These are phyloP conservation scores for Procambarus clarkii DNA, from an alignment of 1,140 invertebrate species.

Conservation along the genomic window DNA sequence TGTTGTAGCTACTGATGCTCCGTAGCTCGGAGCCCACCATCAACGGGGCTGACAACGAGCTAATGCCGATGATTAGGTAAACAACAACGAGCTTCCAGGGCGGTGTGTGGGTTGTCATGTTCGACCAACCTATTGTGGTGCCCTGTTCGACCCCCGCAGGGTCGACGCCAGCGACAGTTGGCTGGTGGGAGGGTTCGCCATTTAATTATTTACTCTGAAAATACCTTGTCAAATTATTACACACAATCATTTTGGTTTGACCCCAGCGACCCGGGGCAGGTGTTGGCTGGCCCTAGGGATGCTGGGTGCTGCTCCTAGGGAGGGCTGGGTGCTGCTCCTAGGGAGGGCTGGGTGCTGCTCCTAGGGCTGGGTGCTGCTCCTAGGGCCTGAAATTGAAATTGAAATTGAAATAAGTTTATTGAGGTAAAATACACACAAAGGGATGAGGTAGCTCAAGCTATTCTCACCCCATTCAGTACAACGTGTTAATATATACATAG, in stretches of 20 bases:
- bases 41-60: neutral
- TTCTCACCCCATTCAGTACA: no score
- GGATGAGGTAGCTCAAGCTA: no score
- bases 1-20: neutral
- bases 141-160: neutral
- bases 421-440: no score
- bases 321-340: neutral
- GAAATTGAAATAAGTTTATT: no score
- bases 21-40: neutral
- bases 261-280: conserved; percentile 32
- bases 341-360: no score
- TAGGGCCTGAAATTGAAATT: neutral
- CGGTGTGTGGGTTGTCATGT: neutral
- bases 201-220: conserved; percentile 57
- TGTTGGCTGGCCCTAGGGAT: conserved; percentile 10
- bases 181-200: conserved; percentile 33
- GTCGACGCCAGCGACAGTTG: conserved; percentile 33
- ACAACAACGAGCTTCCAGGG: neutral
- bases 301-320: neutral
- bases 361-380: neutral
- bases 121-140: neutral
- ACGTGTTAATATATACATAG: no score
- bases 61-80: neutral
- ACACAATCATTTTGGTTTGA: conserved; percentile 66
- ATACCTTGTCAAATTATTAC: conserved; percentile 64